Evolutionary conservation across 2,113 vertebrate genomes (phyloP), one percentile per base, ranked within the genome.

Genomic region (Pagrus major): DNA sequence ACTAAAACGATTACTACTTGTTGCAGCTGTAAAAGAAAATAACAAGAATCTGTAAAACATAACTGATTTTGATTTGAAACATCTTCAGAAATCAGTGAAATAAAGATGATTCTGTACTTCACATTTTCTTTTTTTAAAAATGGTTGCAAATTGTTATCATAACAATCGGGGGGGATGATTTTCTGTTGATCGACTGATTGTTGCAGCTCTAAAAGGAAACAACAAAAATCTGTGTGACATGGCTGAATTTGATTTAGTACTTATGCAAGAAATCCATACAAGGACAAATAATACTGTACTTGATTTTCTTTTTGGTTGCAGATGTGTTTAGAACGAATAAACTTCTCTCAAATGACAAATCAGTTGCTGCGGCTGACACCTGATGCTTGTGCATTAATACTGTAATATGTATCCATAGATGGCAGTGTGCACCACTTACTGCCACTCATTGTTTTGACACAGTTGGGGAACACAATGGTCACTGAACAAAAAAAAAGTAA

Each of bases 351-450:
- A 71, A 35, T 64, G 2, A 18, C 16, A 1, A 18, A 25, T 41
- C 21, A 11, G 9, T 35, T 42, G 6, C 10, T 56, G 52, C 63
- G 25, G 27, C 37, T 23, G 35, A 75, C 51, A 41, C 49, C 31
- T 84, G 51, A 78, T 60, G 41, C 16, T 61, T 64, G 9, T 61
- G 41, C 49, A 47, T 63, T 71, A 41, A 23, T 55, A 33, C n/a
- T 66, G 52, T 78, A 7, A 55, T 55, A 15, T 83, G 64, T 39
- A 68, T 85, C 94, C 87, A 87, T 89, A 93, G 94, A 76, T 91
- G 93, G 94, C 93, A 90, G 90, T 93, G 89, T 93, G 88, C 76
- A 86, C 88, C 85, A 87, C 83, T 73, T 51, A 42, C 82, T 80
- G 55, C 59, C 52, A 52, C 44, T 63, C 52, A 61, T 68, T 72